Conservation (phyloP, 1,140 invertebrate species). For the Papilio aristodemus region DNA sequence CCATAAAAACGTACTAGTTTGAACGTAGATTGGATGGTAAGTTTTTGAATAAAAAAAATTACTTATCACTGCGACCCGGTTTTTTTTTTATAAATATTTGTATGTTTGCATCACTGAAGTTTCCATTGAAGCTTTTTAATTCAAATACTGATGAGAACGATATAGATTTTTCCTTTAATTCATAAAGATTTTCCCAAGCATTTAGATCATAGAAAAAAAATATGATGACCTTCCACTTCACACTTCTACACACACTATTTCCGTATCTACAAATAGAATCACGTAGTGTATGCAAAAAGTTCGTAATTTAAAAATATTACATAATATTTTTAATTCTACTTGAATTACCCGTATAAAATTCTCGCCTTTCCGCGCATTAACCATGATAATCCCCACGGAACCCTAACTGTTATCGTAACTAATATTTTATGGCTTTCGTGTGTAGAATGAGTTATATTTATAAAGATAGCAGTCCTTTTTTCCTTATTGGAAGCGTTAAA, state of each 20-base stretch:
- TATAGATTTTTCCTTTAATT: neutral
- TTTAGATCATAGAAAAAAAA: too few relatives aligned
- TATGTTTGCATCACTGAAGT: too few relatives aligned
- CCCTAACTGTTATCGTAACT: conserved; percentile 13
- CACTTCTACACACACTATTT: too few relatives aligned
- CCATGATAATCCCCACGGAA: conserved; percentile 5
- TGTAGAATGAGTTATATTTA: conserved; percentile 20
- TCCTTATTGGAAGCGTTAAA: neutral
- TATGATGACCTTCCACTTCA: too few relatives aligned
- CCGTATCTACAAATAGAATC: too few relatives aligned
- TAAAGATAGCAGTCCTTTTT: conserved; percentile 13
- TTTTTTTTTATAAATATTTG: too few relatives aligned
- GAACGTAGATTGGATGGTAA: neutral
- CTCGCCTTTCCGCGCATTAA: neutral
- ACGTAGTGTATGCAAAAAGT: neutral
- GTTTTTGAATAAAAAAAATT: too few relatives aligned
- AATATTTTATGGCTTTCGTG: conserved; percentile 20
- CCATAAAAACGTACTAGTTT: neutral
- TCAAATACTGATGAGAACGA: too few relatives aligned
- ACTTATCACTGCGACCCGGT: too few relatives aligned
- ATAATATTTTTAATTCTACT: conserved; percentile 1
- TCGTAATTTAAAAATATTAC: neutral
- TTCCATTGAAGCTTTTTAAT: too few relatives aligned
- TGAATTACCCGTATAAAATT: conserved; percentile 8
- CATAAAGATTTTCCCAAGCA: too few relatives aligned